Conservation (phyloP, 1,140 invertebrate genomes). For the Uloborus diversus region DNA sequence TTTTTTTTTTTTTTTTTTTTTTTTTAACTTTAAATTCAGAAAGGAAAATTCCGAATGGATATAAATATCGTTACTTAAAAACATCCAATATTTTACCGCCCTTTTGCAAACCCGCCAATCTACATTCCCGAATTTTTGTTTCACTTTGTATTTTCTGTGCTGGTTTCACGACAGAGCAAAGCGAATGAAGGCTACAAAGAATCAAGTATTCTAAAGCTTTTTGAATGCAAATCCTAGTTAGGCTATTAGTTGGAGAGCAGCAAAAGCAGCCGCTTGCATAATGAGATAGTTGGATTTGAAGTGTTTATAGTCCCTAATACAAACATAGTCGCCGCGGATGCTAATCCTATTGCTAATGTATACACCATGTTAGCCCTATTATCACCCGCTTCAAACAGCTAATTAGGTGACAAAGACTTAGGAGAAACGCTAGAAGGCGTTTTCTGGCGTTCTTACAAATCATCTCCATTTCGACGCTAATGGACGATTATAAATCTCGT, state of each 20-base stretch:
- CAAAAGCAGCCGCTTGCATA: conserved; percentile 55
- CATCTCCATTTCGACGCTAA: conserved; percentile 49
- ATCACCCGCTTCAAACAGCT: conserved; percentile 53
- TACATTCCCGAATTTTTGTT: conserved; percentile 41
- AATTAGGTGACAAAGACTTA: conserved; percentile 56
- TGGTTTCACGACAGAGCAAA: background rate
- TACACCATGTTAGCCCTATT: conserved; percentile 55
- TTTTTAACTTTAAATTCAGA: no score
- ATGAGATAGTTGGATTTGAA: conserved; percentile 52
- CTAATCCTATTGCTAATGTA: conserved; percentile 57
- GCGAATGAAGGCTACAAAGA: background rate
- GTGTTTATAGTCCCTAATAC: conserved; percentile 54
- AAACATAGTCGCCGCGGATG: conserved; percentile 52
- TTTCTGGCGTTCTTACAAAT: conserved; percentile 44
- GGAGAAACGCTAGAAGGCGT: conserved; percentile 35
- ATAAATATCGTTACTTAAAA: no score
- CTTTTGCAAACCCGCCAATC: conserved; percentile 12
- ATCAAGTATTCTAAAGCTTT: conserved; percentile 31
- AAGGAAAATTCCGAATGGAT: no score
- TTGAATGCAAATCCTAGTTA: conserved; percentile 50
- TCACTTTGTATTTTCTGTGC: conserved; percentile 7
- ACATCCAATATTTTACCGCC: conserved; percentile 19
- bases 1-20: no score
- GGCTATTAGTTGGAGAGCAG: conserved; percentile 28
- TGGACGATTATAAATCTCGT: conserved; percentile 47